phyloP scores from a whole-genome alignment of 2,797 vertebrate species.

The Channa striata region DNA sequence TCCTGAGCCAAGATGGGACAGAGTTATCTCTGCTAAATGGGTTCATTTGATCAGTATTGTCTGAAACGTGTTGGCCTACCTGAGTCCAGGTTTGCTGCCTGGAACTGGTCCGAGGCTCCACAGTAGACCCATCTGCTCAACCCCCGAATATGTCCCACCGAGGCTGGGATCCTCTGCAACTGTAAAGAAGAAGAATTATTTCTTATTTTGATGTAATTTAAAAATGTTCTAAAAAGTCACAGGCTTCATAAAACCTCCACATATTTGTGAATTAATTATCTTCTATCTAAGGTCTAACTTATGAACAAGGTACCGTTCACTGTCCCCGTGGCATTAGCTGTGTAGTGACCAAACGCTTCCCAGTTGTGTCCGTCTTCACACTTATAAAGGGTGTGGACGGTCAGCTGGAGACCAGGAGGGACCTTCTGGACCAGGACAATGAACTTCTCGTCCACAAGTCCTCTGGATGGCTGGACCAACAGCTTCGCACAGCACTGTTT shows the following conservation, averaged over 20 bases:
- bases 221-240: background rate
- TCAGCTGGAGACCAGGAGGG: conserved; percentile 58
- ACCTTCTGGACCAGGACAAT: conserved; percentile 60
- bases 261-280: background rate
- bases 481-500: conserved; percentile 51
- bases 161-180: conserved; percentile 76
- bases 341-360: conserved; percentile 80
- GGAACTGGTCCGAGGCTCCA: conserved; percentile 83
- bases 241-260: accelerated
- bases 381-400: conserved; percentile 63
- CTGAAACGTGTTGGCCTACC: conserved; percentile 44
- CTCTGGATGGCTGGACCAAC: conserved; percentile 72
- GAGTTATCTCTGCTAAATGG: background rate
- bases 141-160: conserved; percentile 80
- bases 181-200: conserved; percentile 21
- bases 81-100: conserved; percentile 77
- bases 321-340: conserved; percentile 56
- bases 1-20: conserved; percentile 50
- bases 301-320: conserved; percentile 73
- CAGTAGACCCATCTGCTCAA: conserved; percentile 82
- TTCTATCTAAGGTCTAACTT: background rate
- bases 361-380: conserved; percentile 77
- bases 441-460: conserved; percentile 76
- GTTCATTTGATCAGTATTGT: background rate
- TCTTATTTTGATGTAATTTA: background rate